These are phyloP conservation scores for Cyclopterus lumpus DNA, from an alignment of 2,797 vertebrate species.

Conservation along the genomic window DNA sequence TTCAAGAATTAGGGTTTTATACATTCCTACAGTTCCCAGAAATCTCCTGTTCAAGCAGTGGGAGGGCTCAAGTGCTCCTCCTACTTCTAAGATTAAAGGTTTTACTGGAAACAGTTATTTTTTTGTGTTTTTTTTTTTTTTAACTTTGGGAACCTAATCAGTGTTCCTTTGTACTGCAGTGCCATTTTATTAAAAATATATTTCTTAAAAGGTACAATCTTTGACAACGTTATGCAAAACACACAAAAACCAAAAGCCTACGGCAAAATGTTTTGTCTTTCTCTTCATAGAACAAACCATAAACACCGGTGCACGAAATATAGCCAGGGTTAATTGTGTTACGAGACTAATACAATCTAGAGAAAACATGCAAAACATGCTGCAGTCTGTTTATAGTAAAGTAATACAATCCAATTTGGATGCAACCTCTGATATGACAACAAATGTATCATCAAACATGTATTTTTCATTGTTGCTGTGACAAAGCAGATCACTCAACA, in stretches of 20 bases:
- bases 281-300: neutral
- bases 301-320: neutral
- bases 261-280: too few relatives aligned
- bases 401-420: neutral
- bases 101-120: neutral
- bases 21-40: neutral
- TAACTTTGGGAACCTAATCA: neutral
- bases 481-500: neutral
- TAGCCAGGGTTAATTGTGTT: neutral
- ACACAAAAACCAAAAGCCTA: neutral
- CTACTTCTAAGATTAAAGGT: neutral
- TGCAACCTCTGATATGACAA: neutral
- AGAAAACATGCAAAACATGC: neutral
- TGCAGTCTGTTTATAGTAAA: neutral
- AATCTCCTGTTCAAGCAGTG: neutral
- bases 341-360: neutral
- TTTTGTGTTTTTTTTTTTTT: neutral
- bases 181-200: neutral
- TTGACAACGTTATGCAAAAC: neutral
- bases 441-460: neutral
- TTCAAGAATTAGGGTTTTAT: neutral
- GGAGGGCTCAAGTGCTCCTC: conserved; percentile 3
- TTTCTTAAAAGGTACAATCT: neutral
- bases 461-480: too few relatives aligned
- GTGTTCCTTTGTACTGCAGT: neutral